Evolutionary conservation across 2,113 vertebrate species (phyloP).

Genomic region (Ailuropoda melanoleuca): DNA sequence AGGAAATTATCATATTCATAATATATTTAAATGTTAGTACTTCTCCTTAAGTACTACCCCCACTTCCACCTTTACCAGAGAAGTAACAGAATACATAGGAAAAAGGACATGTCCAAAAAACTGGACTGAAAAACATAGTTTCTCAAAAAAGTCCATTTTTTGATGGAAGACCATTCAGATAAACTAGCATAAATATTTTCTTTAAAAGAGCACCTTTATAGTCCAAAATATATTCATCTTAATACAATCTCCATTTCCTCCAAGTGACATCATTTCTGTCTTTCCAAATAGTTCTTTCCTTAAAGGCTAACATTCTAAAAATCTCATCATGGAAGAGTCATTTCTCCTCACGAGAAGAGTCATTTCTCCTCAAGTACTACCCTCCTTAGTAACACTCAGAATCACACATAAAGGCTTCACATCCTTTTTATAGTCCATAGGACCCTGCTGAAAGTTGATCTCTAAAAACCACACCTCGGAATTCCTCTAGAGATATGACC

Average conservation of each 20-base stretch:
- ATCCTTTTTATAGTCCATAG: not conserved
- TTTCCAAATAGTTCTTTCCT: not conserved
- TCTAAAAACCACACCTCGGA: not conserved
- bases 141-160: not conserved
- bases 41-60: no score
- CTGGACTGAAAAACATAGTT: not conserved
- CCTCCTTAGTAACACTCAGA: not conserved
- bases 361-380: not conserved
- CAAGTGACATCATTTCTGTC: not conserved
- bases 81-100: not conserved
- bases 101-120: not conserved
- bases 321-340: not conserved
- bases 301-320: conserved; percentile 14
- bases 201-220: not conserved
- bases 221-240: not conserved
- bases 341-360: not conserved
- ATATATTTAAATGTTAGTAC: not conserved
- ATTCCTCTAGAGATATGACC: not conserved
- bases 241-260: not conserved
- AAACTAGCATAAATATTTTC: not conserved
- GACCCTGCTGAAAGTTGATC: not conserved
- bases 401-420: not conserved
- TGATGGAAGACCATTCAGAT: not conserved
- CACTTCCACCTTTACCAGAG: not conserved
- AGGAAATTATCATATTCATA: conserved; percentile 5